A percentile compares a stretch with the other conserved stretches of the same genome.
phyloP scores from a whole-genome alignment of 2,113 vertebrate genomes.

The Petroica traversi region DNA sequence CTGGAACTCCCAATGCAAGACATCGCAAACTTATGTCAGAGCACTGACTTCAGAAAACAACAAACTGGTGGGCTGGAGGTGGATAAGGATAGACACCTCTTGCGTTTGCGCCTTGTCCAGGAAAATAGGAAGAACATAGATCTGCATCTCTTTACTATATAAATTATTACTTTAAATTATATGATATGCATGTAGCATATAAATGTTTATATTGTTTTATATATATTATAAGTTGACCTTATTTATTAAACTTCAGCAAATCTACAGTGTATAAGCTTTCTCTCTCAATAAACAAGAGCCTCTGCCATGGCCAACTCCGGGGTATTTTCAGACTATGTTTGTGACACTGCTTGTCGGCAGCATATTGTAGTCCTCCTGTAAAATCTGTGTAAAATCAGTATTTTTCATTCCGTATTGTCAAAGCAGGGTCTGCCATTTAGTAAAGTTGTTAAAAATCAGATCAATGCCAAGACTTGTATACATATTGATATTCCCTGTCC shows the following conservation, averaged over 20 bases:
- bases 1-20: constrained; percentile 99
- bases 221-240: constrained; percentile 93
- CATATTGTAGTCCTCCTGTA: constrained; percentile 62
- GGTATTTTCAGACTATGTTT: constrained; percentile 58
- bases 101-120: constrained; percentile 94
- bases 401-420: constrained; percentile 81
- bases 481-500: constrained; percentile 28
- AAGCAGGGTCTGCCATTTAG: constrained; percentile 72
- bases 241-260: constrained; percentile 95
- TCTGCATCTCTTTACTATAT: constrained; percentile 81
- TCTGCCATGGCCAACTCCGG: constrained; percentile 65
- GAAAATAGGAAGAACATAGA: constrained; percentile 90
- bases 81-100: constrained; percentile 98
- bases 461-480: constrained; percentile 72
- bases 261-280: constrained; percentile 80
- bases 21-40: constrained; percentile 90
- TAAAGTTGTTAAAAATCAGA: constrained; percentile 75
- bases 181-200: constrained; percentile 98
- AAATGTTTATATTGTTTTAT: constrained; percentile 96
- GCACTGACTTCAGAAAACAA: constrained; percentile 88
- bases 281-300: constrained; percentile 80
- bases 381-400: constrained; percentile 76
- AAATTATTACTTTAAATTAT: constrained; percentile 99
- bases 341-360: constrained; percentile 41
- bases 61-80: constrained; percentile 87